These are phyloP conservation scores for Chionis minor DNA, from an alignment of 2,113 vertebrate species.

Conservation along the genomic window DNA sequence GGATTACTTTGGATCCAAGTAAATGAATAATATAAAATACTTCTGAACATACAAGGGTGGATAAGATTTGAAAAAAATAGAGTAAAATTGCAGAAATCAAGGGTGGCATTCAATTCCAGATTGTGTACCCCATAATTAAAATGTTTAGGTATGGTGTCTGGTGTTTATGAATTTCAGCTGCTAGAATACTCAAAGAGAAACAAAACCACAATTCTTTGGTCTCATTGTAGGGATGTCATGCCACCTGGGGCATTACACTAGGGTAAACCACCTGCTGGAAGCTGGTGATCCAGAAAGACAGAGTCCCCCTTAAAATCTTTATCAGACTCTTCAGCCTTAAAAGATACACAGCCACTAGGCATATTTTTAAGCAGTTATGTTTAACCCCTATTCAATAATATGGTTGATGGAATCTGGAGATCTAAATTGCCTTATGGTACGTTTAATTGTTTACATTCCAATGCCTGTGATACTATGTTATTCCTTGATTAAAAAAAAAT, in stretches of 20 bases:
- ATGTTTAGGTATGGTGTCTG: neutral
- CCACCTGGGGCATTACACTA: neutral
- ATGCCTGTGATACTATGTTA: neutral
- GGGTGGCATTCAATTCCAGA: neutral
- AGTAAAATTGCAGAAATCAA: neutral
- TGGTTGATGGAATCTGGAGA: neutral
- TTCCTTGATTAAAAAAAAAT: too few species aligned
- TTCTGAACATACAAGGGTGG: neutral
- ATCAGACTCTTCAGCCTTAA: neutral
- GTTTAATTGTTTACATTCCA: neutral
- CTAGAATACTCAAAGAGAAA: neutral
- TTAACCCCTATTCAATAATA: neutral
- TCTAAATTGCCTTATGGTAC: accelerated
- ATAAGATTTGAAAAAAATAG: neutral
- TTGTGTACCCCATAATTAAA: neutral
- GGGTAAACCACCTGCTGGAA: neutral
- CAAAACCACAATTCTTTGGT: neutral
- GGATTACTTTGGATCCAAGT: neutral
- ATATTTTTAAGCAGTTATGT: neutral
- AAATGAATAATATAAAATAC: neutral
- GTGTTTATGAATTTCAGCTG: neutral
- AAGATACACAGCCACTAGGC: neutral
- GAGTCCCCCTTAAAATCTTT: neutral
- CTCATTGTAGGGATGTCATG: neutral
- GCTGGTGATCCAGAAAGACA: neutral